Evolutionary conservation across 2,888 invertebrate genomes (phyloP).

Genomic region (Parnassius apollo): DNA sequence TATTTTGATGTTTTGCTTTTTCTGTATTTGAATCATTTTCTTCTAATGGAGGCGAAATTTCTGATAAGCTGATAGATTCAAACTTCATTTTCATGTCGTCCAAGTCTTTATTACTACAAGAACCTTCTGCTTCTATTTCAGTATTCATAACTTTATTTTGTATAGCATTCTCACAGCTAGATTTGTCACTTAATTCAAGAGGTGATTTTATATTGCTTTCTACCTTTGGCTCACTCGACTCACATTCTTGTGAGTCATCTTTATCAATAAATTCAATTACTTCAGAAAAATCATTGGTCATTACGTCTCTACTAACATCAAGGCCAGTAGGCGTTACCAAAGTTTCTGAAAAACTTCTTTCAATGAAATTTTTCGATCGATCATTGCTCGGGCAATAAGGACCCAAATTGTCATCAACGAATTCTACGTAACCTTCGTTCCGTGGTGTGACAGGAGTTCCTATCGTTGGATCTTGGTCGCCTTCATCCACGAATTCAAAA

Average conservation of each 20-base stretch:
- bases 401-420: slow-evolving; percentile 71
- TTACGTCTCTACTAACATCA: slow-evolving; percentile 24
- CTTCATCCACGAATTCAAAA: slow-evolving; percentile 93
- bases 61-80: slow-evolving; percentile 54
- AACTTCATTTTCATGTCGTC: slow-evolving; percentile 42
- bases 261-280: slow-evolving; percentile 38
- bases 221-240: slow-evolving; percentile 27
- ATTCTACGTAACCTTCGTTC: slow-evolving; percentile 70
- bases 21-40: slow-evolving; percentile 37
- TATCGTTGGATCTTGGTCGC: slow-evolving; percentile 88
- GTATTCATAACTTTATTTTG: neutral
- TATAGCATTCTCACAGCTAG: slow-evolving; percentile 31
- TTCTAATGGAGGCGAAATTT: slow-evolving; percentile 57
- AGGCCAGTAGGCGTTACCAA: slow-evolving; percentile 52
- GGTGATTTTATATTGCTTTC: slow-evolving; percentile 29
- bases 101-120: slow-evolving; percentile 35
- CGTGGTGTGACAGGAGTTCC: slow-evolving; percentile 71
- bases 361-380: slow-evolving; percentile 81
- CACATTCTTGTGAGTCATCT: slow-evolving; percentile 36
- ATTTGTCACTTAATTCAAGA: slow-evolving; percentile 42
- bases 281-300: slow-evolving; percentile 30
- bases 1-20: slow-evolving; percentile 15
- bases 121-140: slow-evolving; percentile 27
- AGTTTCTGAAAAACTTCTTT: slow-evolving; percentile 66
- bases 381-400: slow-evolving; percentile 63